Conservation (phyloP, 64 coral and sea anemone genomes). For the Anthopleura sola region DNA sequence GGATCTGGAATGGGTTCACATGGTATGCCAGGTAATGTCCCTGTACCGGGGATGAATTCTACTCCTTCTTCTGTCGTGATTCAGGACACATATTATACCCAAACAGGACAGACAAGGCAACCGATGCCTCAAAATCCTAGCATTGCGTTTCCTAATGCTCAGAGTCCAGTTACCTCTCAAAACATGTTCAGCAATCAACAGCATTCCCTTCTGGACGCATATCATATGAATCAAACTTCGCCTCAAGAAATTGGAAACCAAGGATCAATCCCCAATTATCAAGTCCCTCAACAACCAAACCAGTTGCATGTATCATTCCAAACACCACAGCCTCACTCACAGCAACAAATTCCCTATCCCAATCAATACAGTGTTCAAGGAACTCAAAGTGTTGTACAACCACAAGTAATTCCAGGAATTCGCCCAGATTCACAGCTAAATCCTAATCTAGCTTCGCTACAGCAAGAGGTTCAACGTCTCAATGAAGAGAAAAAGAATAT, state of each 20-base stretch:
- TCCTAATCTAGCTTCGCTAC: background rate
- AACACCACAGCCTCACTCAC: background rate
- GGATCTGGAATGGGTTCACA: background rate
- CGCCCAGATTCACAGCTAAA: background rate
- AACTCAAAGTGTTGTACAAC: background rate
- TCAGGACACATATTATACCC: background rate
- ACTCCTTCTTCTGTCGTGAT: background rate
- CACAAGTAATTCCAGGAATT: background rate
- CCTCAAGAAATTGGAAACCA: background rate
- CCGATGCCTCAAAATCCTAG: background rate
- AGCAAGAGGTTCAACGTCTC: constrained; percentile 19
- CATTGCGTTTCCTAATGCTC: background rate
- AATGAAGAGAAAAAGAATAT: constrained; percentile 10
- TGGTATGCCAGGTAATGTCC: background rate
- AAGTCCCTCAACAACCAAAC: background rate
- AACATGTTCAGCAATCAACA: background rate
- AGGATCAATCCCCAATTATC: background rate
- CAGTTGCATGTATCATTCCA: background rate
- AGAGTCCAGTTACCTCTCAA: background rate
- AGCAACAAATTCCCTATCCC: background rate
- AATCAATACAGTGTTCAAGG: background rate
- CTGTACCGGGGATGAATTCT: background rate
- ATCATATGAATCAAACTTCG: background rate
- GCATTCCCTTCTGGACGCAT: background rate
- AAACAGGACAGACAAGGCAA: background rate